Base-by-base conservation (phyloP, 2,888 invertebrate species). In the Synanthedon myopaeformis region DNA sequence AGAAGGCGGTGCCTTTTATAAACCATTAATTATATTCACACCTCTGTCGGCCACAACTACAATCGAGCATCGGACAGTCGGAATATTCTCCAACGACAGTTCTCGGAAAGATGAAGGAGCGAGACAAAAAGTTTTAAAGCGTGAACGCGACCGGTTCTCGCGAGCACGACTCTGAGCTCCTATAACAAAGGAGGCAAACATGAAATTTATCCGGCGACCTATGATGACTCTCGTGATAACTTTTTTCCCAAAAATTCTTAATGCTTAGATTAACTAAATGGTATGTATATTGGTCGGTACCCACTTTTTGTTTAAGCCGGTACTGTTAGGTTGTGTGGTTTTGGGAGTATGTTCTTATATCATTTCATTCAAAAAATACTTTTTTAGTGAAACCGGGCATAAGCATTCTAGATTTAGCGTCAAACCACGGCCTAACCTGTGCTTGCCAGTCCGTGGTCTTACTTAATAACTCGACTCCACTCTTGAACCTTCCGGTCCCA, bases 11-110 rank as follows among this genome's bases (percentile, higher is more conserved):
- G 61, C 72, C 72, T 82, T 84, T 84, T 82, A 83, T 79, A 72
- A 64, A 71, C 75, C 79, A 84, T 86, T 80, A 81, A 84, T 86
- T 85, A 83, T 74, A 81, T 85, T 86, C 82, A 86, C 86, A 85
- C 86, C 85, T 85, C 70, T 62, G 74, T 65, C 67, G 72, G 70
- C 72, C 70, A 67, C 70, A 61, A 60, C 66, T 61, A 67, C 63
- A 60, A 54, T 51, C 23, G 61, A 62, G 65, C 62, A 52, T 51
- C 55, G 54, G 48, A 62, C 59, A 61, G 13, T 45, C 45, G 12
- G 45, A 8, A 14, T 45, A 77, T 74, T 73, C 64, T 58, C 56
- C 61, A 66, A 70, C 69, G 78, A 76, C 79, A 75, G 64, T 85
- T 85, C 84, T 76, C 60, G 65, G 84, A 84, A 85, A 69, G 65